Evolutionary conservation across 2,113 vertebrate species (phyloP), one percentile per base, ranked within the genome.

Genomic region (Sphyrna mokarran): DNA sequence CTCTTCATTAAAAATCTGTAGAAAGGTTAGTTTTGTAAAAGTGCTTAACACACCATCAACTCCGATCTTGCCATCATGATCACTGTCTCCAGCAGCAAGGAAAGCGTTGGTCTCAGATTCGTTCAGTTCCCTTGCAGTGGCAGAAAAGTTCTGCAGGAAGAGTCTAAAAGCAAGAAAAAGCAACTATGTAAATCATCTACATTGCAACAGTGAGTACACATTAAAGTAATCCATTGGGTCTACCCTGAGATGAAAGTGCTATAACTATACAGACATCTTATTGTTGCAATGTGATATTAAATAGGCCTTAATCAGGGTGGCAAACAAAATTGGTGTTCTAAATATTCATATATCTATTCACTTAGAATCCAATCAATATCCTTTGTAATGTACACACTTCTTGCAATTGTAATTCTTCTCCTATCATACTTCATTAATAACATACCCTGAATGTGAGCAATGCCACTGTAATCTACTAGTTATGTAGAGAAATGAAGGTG

Each of bases 71-170:
- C 97, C 97, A 40, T 97, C 97, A 0, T 97, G 97, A 61, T 98
- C 97, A 0, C 96, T 97, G 96, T 98, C 97, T 90, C 96, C 97
- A 93, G 97, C 97, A 87, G 95, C 61, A 33, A 97, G 96, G 96
- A 98, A 97, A 10, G 96, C 97, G 90, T 96, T 97, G 96, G 97
- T 98, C 96, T 98, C 97, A 4, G 97, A 96, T 9, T 96, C 96
- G 0, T 97, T 98, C 96, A 98, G 97, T 2, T 91, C 89, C 89
- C 97, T 96, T 7, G 97, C 97, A 90, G 96, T 97, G 90, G 97
- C 97, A 76, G 97, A 97, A 96, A 98, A 98, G 96, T 97, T 98
- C 96, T 98, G 97, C 86, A 98, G 96, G 96, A 98, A 98, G 48
- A 97, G 96, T 93, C 97, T 98, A 95, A 43, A n/a, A 83, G 37